phyloP scores from a whole-genome alignment of 2,888 invertebrate species.

The Melinaea menophilus region DNA sequence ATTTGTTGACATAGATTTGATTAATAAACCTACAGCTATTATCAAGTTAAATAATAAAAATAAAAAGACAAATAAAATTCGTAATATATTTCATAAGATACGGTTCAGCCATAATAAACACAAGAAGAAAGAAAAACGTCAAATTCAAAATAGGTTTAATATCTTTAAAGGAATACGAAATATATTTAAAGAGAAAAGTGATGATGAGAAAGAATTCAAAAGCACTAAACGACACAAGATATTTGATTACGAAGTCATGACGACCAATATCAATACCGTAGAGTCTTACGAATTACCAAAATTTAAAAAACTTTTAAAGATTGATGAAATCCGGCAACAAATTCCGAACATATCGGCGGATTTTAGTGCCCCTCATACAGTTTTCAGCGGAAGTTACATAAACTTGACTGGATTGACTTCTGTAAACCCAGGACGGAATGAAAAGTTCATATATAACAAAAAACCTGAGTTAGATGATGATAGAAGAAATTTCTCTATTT shows the following conservation, averaged over 20 bases:
- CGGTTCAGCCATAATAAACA: slow-evolving; percentile 32
- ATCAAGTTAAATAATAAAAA: slow-evolving; percentile 37
- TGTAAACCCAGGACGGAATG: background rate
- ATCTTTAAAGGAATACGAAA: slow-evolving; percentile 48
- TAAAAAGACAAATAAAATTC: slow-evolving; percentile 30
- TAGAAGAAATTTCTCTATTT: slow-evolving; percentile 3
- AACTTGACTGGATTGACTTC: background rate
- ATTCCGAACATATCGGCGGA: slow-evolving; percentile 47
- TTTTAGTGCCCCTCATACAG: slow-evolving; percentile 14
- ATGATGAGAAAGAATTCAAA: slow-evolving; percentile 10
- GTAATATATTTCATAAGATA: slow-evolving; percentile 28
- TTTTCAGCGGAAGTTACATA: slow-evolving; percentile 7
- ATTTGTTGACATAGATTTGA: slow-evolving; percentile 43
- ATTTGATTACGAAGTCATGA: slow-evolving; percentile 41
- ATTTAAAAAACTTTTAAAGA: slow-evolving; percentile 33
- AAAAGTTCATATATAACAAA: slow-evolving; percentile 6
- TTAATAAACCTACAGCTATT: slow-evolving; percentile 42
- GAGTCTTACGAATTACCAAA: slow-evolving; percentile 36
- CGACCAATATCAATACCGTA: slow-evolving; percentile 32
- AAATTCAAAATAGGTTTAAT: slow-evolving; percentile 40
- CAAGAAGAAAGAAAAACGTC: slow-evolving; percentile 32
- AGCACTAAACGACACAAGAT: slow-evolving; percentile 22
- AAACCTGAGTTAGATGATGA: slow-evolving; percentile 5
- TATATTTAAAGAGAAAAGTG: slow-evolving; percentile 38
- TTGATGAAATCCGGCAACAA: slow-evolving; percentile 44